Base-by-base conservation (phyloP, 2,888 invertebrate genomes). In the Drosophila fulvimacula region DNA sequence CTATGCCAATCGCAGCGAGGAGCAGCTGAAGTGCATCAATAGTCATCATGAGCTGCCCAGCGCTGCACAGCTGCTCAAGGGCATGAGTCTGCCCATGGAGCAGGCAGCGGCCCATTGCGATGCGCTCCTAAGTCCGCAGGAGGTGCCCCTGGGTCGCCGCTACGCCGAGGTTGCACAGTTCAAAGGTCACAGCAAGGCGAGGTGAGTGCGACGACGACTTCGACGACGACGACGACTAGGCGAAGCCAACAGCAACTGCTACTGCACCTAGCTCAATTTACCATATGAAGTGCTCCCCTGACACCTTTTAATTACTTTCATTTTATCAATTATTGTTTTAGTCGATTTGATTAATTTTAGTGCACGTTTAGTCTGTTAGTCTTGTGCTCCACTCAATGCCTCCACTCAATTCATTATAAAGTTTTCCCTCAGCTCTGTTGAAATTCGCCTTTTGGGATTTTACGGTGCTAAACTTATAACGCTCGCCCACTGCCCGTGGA, bases 141-240 rank as follows among this genome's bases (percentile, higher is more conserved):
- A 93, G 79, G 93, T 80, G 71, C 93, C 93, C n/a, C 88, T 93
- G 83, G 93, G 92, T 19, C 82, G 93, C 51, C 91, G 93, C 0
- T 93, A 93, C 73, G 93, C 92, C 58, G 93, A 93, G 78, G 92
- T 93, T 73, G 81, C 92, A 30, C 92, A 93, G 69, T 92, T 92
- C 79, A 93, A 93, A 84, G 69, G 85, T 81, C 92, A 92, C 76
- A 32, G 57, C 72, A 83, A 88, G 73, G 71, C 86, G 52, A 85
- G 84, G 84, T 85, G 75, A n/a, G n/a, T n/a, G n/a, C n/a, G n/a
- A n/a, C n/a, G n/a, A n/a, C n/a, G n/a, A n/a, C n/a, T n/a, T n/a
- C n/a, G n/a, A n/a, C n/a, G n/a, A n/a, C n/a, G n/a, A n/a, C n/a
- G n/a, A n/a, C n/a, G n/a, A n/a, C n/a, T n/a, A n/a, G n/a, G n/a